Base-by-base conservation (phyloP, 2,888 invertebrate species). In the Orthosia incerta region DNA sequence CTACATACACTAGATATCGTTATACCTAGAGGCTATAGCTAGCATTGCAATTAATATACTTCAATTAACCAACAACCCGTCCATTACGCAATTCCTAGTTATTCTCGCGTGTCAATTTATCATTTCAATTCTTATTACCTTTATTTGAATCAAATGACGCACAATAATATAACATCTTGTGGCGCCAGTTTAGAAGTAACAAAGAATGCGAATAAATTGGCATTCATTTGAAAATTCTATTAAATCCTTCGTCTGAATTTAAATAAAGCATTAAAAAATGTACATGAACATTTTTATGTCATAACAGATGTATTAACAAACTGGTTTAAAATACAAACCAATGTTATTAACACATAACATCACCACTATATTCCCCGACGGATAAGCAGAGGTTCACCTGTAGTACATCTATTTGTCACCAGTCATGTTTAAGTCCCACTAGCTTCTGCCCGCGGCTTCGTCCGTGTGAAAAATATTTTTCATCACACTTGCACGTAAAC, bases 81-180 rank as follows among this genome's bases (percentile, higher is more conserved):
- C 13, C 13, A 7, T 46, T 39, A 62, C n/a, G n/a, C n/a, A 20
- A 15, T 26, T 50, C 15, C 18, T 18, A 55, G 15, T 20, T 13
- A 53, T 46, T 53, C 26, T 73, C 9, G 45, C 45, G 76, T 66
- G 76, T 31, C 56, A 16, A 26, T 26, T 26, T 45, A 48, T 55
- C 4, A 23, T 74, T 45, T 23, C 16, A 50, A 45, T 71, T 39
- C 15, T 4, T 50, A 1, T 18, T 9, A 15, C 0, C 0, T 51
- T 72, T 45, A 46, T 3, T 73, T 46, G 4, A n/a, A 13, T 53
- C 18, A 16, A 4, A 46, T 53, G 20, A 15, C 0, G 20, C 18
- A 20, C 3, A 20, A 18, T 20, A 51, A 31, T 50, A 20, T 48
- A 39, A 4, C 15, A n/a, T 16, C 2, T 45, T 39, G 39, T 39